Percentiles rank a stretch among this genome's conserved stretches.
These are phyloP conservation scores for Prochilodus magdalenae DNA, from an alignment of 2,113 vertebrate species.

Conservation along the genomic window DNA sequence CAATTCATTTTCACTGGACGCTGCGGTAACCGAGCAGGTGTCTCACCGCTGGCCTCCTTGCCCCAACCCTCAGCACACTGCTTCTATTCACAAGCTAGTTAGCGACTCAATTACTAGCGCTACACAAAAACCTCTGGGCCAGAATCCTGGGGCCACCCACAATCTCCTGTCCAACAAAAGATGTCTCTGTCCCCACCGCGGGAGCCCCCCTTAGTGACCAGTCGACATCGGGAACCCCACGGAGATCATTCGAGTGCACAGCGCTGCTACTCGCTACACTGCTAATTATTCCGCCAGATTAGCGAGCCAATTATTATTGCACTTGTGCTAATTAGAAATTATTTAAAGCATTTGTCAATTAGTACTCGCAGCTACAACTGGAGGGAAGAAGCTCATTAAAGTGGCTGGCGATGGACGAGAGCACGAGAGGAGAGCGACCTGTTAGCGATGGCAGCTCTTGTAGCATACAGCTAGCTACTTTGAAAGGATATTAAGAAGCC, in stretches of 20 bases:
- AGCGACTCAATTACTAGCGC: constrained; percentile 71
- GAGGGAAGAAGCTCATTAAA: constrained; percentile 62
- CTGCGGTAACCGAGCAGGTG: constrained; percentile 36
- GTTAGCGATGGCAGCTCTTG: neutral
- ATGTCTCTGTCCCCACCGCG: constrained; percentile 75
- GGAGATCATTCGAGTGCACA: constrained; percentile 83
- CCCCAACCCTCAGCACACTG: constrained; percentile 42
- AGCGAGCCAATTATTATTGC: constrained; percentile 87
- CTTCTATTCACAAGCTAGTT: constrained; percentile 56
- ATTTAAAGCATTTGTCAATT: constrained; percentile 87
- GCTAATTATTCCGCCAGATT: constrained; percentile 89
- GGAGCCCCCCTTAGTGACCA: constrained; percentile 78
- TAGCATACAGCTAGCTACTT: neutral
- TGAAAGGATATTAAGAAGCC: neutral
- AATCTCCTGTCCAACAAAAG: constrained; percentile 83
- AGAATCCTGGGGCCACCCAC: constrained; percentile 84
- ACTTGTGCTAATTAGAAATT: constrained; percentile 89
- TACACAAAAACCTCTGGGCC: constrained; percentile 69
- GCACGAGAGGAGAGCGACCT: constrained; percentile 18
- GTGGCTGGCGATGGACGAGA: constrained; percentile 40
- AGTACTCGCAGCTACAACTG: constrained; percentile 80
- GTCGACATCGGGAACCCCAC: constrained; percentile 83
- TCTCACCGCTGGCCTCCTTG: constrained; percentile 36
- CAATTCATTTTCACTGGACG: neutral
- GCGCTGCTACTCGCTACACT: constrained; percentile 75